Percentiles rank a stretch among this genome's conserved stretches.
Conservation (phyloP, 2,113 vertebrate genomes). For the Takifugu bimaculatus region DNA sequence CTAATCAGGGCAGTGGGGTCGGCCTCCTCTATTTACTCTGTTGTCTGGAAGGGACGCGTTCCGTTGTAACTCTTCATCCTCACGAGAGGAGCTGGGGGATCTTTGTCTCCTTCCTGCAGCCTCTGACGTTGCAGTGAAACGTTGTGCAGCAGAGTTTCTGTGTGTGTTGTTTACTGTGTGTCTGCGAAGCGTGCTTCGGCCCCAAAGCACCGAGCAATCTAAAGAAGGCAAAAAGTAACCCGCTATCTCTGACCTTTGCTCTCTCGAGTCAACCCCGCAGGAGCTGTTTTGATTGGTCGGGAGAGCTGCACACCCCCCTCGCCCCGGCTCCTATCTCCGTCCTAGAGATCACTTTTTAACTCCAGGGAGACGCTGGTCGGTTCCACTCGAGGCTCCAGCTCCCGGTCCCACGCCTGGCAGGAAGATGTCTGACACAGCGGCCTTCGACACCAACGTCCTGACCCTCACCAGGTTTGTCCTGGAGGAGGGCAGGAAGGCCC, state of each 20-base stretch:
- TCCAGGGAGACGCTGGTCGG: slow-evolving; percentile 9
- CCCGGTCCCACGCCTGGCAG: slow-evolving; percentile 33
- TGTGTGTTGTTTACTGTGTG: too few species aligned
- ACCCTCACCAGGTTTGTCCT: slow-evolving; percentile 93
- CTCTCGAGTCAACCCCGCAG: slow-evolving; percentile 29
- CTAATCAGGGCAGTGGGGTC: too few species aligned
- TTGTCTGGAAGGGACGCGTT: background rate
- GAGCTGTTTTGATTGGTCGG: slow-evolving; percentile 55
- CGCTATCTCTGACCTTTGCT: slow-evolving; percentile 66
- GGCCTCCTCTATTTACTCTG: background rate
- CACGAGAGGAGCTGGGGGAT: too few species aligned
- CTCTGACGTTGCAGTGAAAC: background rate
- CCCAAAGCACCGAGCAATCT: too few species aligned
- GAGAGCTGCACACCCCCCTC: slow-evolving; percentile 56
- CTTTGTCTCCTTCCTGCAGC: background rate
- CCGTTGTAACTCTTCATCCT: background rate
- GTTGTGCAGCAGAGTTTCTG: background rate
- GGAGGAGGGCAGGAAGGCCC: slow-evolving; percentile 87
- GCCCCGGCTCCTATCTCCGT: slow-evolving; percentile 19
- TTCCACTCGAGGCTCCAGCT: slow-evolving; percentile 17
- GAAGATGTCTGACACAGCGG: slow-evolving; percentile 81
- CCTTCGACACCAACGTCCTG: slow-evolving; percentile 88
- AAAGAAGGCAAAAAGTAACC: background rate
- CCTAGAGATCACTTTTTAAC: slow-evolving; percentile 45
- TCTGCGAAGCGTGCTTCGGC: too few species aligned